Evolutionary conservation across 2,888 invertebrate genomes (phyloP).

Genomic region (Hypena proboscidalis): DNA sequence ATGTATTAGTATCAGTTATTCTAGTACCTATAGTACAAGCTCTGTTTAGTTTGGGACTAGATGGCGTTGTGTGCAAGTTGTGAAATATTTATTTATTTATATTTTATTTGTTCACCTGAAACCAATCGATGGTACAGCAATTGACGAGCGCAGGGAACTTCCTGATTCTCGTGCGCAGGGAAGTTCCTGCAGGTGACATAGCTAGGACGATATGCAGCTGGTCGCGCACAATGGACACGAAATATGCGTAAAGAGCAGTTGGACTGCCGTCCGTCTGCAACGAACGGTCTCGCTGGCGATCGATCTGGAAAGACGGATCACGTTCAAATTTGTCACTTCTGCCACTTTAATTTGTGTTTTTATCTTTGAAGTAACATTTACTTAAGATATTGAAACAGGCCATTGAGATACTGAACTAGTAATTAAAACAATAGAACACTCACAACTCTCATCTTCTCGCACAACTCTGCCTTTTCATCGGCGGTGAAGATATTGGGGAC

Average conservation of each 20-base stretch:
- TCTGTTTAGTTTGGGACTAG: too few species aligned
- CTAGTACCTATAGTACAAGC: too few species aligned
- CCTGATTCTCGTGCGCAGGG: conserved; percentile 91
- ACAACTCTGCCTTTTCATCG: conserved; percentile 95
- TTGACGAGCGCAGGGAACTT: conserved; percentile 97
- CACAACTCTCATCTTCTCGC: conserved; percentile 94
- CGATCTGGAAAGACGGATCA: conserved; percentile 82
- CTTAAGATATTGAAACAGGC: too few species aligned
- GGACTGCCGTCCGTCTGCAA: conserved; percentile 97
- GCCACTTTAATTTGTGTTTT: too few species aligned
- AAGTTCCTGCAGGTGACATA: conserved; percentile 96
- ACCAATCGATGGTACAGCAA: conserved; percentile 98
- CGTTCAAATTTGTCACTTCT: too few species aligned
- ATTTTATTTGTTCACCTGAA: conserved; percentile 89
- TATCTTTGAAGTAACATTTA: too few species aligned
- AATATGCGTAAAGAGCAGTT: conserved; percentile 95
- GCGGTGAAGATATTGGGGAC: conserved; percentile 94
- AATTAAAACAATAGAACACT: too few species aligned
- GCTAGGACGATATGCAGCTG: conserved; percentile 95
- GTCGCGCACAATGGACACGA: conserved; percentile 94
- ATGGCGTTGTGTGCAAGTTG: too few species aligned
- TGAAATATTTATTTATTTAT: too few species aligned
- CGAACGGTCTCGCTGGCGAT: conserved; percentile 94
- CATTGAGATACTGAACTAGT: too few species aligned
- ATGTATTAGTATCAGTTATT: too few species aligned